Evolutionary conservation across 2,113 vertebrate species (phyloP).

Genomic region (Lasiurus cinereus): DNA sequence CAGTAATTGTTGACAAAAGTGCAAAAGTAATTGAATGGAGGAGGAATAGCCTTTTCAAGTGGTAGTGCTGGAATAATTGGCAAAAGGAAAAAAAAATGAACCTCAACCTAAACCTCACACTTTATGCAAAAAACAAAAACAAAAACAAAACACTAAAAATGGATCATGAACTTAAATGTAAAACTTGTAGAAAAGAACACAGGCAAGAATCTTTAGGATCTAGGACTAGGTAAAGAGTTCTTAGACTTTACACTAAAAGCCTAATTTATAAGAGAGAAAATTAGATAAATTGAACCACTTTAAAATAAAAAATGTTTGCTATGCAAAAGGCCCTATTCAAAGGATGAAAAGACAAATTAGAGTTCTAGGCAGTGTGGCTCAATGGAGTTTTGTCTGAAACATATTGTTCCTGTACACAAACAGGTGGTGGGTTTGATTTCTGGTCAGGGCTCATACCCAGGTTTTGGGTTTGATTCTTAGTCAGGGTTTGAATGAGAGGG

Average conservation of each 20-base stretch:
- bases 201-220: not conserved
- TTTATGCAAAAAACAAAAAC: not conserved
- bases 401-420: too few species aligned
- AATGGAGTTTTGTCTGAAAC: too few species aligned
- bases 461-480: too few species aligned
- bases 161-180: not conserved
- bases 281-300: not conserved
- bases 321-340: not conserved
- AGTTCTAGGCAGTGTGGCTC: too few species aligned
- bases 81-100: not conserved
- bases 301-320: not conserved
- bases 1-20: not conserved
- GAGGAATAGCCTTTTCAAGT: not conserved
- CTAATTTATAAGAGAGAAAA: not conserved
- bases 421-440: too few species aligned
- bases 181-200: not conserved
- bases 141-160: not conserved
- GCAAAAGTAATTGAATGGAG: not conserved
- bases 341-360: not conserved
- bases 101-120: not conserved
- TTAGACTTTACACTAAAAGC: conserved; percentile 2
- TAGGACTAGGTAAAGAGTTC: not conserved
- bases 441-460: too few species aligned
- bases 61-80: not conserved
- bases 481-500: too few species aligned